These are phyloP conservation scores for Melieria omissa DNA, from an alignment of 2,888 invertebrate species.

Conservation along the genomic window DNA sequence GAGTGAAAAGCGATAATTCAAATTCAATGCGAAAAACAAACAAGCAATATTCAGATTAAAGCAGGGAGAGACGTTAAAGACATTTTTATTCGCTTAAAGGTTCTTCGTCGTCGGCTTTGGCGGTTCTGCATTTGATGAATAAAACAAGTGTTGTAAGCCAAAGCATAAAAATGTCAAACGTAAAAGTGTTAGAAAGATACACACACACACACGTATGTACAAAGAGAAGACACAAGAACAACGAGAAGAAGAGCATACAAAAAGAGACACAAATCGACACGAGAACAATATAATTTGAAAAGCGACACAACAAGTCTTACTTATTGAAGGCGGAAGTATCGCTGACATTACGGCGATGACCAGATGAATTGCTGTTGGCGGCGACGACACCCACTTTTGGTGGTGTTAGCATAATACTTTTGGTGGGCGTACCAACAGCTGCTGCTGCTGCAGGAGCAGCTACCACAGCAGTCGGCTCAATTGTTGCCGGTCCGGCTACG, in stretches of 20 bases:
- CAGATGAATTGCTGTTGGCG: slow-evolving; percentile 49
- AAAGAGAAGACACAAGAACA: slow-evolving; percentile 24
- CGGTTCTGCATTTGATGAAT: slow-evolving; percentile 31
- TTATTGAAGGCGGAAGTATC: slow-evolving; percentile 86
- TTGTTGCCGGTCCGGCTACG: not conserved
- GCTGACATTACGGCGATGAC: slow-evolving; percentile 84
- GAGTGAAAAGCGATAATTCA: no score
- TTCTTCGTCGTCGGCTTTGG: slow-evolving; percentile 43
- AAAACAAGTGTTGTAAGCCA: slow-evolving; percentile 8
- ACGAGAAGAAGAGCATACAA: slow-evolving; percentile 42
- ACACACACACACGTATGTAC: slow-evolving; percentile 5
- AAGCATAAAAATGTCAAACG: slow-evolving; percentile 18
- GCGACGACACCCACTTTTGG: slow-evolving; percentile 52
- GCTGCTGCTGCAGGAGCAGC: slow-evolving; percentile 39
- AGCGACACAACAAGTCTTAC: slow-evolving; percentile 66
- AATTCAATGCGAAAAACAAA: no score
- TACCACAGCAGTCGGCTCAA: slow-evolving; percentile 21
- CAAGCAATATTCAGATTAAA: not conserved
- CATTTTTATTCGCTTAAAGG: slow-evolving; percentile 50
- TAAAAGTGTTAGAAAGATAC: slow-evolving; percentile 13
- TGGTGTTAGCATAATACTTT: slow-evolving; percentile 59
- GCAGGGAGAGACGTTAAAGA: not conserved
- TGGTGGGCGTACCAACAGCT: slow-evolving; percentile 55
- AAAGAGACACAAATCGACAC: slow-evolving; percentile 44
- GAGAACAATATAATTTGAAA: slow-evolving; percentile 30